phyloP scores from a whole-genome alignment of 2,113 vertebrate species.

The Lepus europaeus region DNA sequence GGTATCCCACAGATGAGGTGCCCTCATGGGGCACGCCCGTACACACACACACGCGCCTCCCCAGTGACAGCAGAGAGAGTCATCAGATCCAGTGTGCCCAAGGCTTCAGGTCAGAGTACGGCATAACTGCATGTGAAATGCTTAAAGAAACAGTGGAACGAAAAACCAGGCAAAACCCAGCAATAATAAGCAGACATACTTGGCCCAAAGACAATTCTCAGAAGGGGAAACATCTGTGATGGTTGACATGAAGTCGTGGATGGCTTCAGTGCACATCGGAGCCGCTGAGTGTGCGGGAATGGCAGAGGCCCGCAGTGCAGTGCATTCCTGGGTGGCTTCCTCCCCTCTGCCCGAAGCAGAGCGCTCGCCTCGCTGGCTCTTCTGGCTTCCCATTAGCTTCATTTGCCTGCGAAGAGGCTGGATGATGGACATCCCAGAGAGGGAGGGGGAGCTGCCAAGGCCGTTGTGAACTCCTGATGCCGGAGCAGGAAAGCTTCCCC shows the following conservation, averaged over 20 bases:
- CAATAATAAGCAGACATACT: neutral
- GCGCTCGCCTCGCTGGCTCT: neutral
- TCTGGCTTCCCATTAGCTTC: neutral
- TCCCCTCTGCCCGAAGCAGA: neutral
- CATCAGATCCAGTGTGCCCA: neutral
- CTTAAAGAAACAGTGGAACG: neutral
- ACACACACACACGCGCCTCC: neutral
- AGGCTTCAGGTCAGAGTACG: neutral
- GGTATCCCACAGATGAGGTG: neutral
- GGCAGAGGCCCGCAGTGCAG: neutral
- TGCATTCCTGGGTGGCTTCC: neutral
- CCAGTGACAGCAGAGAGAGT: neutral
- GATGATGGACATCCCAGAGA: neutral
- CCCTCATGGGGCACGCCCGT: neutral
- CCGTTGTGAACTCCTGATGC: neutral
- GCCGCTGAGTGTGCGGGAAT: neutral
- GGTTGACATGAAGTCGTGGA: slow-evolving; percentile 13
- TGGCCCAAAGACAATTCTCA: neutral
- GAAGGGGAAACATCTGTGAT: neutral
- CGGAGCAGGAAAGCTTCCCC: neutral
- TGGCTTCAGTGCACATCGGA: neutral
- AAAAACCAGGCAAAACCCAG: neutral
- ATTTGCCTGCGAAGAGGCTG: neutral
- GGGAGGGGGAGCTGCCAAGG: neutral
- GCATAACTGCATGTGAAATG: neutral